Evolutionary conservation across 2,113 vertebrate genomes (phyloP), one percentile per base, ranked within the genome.

Genomic region (Chloebia gouldiae): DNA sequence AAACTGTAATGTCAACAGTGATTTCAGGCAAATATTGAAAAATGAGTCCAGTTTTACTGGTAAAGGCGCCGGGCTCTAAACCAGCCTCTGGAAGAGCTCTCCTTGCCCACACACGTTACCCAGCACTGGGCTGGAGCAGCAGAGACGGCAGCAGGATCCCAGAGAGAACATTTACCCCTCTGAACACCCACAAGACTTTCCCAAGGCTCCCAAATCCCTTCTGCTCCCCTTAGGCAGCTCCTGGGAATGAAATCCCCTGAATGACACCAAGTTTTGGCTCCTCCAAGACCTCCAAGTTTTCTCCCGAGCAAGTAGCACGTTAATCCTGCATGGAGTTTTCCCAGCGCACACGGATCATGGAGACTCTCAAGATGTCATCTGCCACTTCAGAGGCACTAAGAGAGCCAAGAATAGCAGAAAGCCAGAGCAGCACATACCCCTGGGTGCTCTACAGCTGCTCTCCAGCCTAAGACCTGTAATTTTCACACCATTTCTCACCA

Each of bases 401-500:
- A 44, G 86, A 95, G 96, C 95, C 94, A 96, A 97, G 90, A 97
- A 97, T 92, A 95, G 94, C 95, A 95, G 79, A 95, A 68, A 94
- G 42, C 59, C 95, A 56, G 75, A 44, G 90, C 90, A 94, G 81
- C 2, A 1, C 84, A 60, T 93, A 57, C 94, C 90, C 94, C 84
- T 93, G 96, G 95, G 96, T 95, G 92, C 94, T 80, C 81, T 25
- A 70, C 90, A 86, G 94, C 93, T 91, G 94, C 15, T 71, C 75
- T 95, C 25, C 15, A 73, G 24, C 33, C 75, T 27, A 33, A 96
- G 94, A 81, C 81, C 81, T 95, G 93, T 95, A 96, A 96, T 96
- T 96, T 95, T 96, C 94, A 96, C 95, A 96, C 95, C 79, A 90
- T 96, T 95, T 88, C 93, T 96, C 93, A 94, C 92, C 90, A 95